Evolutionary conservation across 2,113 vertebrate species (phyloP).

Genomic region (Terrapene triunguis): DNA sequence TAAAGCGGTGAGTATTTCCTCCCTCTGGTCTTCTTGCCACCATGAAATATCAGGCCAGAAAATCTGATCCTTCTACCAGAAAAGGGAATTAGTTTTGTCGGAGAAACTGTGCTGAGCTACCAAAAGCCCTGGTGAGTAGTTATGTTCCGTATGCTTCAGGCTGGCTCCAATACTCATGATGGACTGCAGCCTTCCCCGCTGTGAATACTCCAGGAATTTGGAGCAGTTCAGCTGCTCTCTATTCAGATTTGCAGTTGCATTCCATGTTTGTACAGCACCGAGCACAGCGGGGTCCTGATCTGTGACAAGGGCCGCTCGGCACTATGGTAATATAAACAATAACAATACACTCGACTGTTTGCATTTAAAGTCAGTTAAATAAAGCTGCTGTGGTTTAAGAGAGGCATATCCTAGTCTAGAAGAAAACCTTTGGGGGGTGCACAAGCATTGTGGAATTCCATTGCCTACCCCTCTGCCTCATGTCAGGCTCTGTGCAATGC

Average conservation of each 20-base stretch:
- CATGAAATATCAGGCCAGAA: not conserved
- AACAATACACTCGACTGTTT: not conserved
- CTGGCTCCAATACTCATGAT: not conserved
- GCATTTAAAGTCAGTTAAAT: not conserved
- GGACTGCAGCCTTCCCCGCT: accelerated
- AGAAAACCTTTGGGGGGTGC: not conserved
- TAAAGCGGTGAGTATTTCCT: not conserved
- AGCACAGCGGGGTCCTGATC: too few relatives aligned
- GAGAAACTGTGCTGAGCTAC: not conserved
- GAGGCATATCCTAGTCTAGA: not conserved
- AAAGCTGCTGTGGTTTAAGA: not conserved
- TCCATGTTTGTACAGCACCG: not conserved
- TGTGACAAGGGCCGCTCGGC: too few relatives aligned
- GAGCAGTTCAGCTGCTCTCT: not conserved
- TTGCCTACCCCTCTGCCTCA: not conserved
- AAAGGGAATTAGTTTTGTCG: not conserved
- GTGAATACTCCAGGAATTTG: not conserved
- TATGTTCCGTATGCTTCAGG: not conserved
- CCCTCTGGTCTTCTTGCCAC: not conserved
- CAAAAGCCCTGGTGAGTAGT: not conserved
- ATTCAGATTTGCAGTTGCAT: not conserved
- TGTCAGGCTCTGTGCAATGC: not conserved
- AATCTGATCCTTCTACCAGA: accelerated
- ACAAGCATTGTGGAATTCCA: not conserved
- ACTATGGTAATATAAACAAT: not conserved